A percentile compares a stretch with the other conserved stretches of the same genome.
phyloP scores from a whole-genome alignment of 2,888 invertebrate genomes.

The Sepioteuthis lessoniana region DNA sequence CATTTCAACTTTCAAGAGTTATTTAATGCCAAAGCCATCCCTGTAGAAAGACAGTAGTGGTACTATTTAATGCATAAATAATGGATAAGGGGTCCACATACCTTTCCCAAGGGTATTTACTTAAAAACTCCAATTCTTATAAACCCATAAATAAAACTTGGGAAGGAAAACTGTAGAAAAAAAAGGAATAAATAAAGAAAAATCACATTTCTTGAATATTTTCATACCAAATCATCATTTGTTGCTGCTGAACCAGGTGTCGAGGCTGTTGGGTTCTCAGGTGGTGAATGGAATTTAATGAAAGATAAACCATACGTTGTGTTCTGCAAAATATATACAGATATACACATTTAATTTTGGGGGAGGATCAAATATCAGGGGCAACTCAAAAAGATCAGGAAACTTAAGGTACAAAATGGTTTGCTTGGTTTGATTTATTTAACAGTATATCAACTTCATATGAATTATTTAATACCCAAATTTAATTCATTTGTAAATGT shows the following conservation, averaged over 20 bases:
- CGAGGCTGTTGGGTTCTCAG: constrained; percentile 49
- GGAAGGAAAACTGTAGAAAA: background rate
- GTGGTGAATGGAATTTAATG: constrained; percentile 79
- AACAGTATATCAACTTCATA: too few relatives aligned
- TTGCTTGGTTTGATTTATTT: too few relatives aligned
- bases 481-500: too few relatives aligned
- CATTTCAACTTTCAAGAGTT: too few relatives aligned
- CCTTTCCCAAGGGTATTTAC: too few relatives aligned
- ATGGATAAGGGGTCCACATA: too few relatives aligned
- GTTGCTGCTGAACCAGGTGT: background rate
- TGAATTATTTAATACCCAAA: too few relatives aligned
- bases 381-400: background rate
- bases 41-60: too few relatives aligned
- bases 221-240: constrained; percentile 41
- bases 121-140: background rate
- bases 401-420: background rate
- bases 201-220: background rate
- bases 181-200: background rate
- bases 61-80: too few relatives aligned
- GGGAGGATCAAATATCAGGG: background rate
- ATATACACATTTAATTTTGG: background rate
- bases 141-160: too few relatives aligned
- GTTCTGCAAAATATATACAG: constrained; percentile 73
- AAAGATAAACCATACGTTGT: constrained; percentile 88
- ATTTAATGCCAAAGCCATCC: too few relatives aligned